phyloP scores from a whole-genome alignment of 92 coral and sea anemone genomes.

The Parazoanthus swiftii region DNA sequence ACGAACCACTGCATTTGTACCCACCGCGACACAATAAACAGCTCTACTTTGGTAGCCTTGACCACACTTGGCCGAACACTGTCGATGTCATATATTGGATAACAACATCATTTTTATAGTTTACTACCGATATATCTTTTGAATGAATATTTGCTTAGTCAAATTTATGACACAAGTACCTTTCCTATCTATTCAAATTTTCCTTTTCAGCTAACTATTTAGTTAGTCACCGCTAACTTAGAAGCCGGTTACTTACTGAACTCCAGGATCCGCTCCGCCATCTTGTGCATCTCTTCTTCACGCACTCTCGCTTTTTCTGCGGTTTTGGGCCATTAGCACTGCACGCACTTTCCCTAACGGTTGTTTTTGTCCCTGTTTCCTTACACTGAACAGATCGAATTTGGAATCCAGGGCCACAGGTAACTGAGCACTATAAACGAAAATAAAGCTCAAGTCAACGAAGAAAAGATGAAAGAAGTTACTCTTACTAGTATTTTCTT shows the following conservation, averaged over 20 bases:
- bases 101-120: neutral
- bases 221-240: neutral
- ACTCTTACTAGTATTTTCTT: neutral
- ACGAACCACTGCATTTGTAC: conserved; percentile 21
- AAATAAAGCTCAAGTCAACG: neutral
- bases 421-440: conserved; percentile 26
- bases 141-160: neutral
- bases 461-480: neutral
- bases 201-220: no score
- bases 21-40: conserved; percentile 16
- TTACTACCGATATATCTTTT: neutral
- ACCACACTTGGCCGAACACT: conserved; percentile 42
- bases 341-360: neutral
- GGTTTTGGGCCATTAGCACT: neutral
- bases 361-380: conserved; percentile 24
- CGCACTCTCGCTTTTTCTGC: conserved; percentile 5
- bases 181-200: no score
- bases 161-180: no score
- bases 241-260: conserved; percentile 8
- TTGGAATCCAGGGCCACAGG: conserved; percentile 37
- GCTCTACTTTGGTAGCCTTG: conserved; percentile 25
- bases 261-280: conserved; percentile 31
- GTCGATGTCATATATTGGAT: neutral
- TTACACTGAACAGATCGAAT: conserved; percentile 26
- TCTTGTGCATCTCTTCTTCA: conserved; percentile 1